Evolutionary conservation across 1,140 invertebrate species (phyloP).

Genomic region (Trinorchestia longiramus): DNA sequence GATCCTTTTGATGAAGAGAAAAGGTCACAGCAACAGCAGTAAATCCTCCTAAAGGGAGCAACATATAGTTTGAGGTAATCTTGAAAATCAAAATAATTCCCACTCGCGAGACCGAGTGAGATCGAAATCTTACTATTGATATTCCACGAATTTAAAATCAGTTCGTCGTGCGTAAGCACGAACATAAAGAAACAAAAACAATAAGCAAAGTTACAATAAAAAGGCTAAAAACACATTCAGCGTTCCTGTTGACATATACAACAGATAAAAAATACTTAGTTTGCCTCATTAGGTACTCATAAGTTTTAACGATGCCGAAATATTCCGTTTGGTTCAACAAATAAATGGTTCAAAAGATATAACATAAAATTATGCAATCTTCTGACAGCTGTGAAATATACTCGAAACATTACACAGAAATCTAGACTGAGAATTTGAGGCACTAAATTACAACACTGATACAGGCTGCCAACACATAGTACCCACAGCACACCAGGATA

Average conservation of each 20-base stretch:
- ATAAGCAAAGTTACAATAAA: neutral
- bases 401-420: too few species aligned
- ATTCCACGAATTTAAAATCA: neutral
- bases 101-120: neutral
- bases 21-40: neutral
- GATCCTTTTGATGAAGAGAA: slow-evolving; percentile 22
- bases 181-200: neutral
- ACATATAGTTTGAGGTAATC: neutral
- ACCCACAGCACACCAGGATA: neutral
- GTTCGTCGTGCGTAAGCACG: neutral
- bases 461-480: neutral
- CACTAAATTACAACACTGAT: too few species aligned
- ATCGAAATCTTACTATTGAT: neutral
- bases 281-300: too few species aligned
- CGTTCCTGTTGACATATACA: neutral
- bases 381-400: too few species aligned
- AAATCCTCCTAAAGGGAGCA: neutral
- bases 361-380: too few species aligned
- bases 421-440: too few species aligned
- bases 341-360: too few species aligned
- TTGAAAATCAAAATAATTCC: neutral
- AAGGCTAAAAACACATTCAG: neutral
- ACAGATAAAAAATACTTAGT: neutral
- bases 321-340: too few species aligned
- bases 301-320: too few species aligned